Evolutionary conservation across 1,140 invertebrate species (phyloP).

Genomic region (Drosophila rhopaloa): DNA sequence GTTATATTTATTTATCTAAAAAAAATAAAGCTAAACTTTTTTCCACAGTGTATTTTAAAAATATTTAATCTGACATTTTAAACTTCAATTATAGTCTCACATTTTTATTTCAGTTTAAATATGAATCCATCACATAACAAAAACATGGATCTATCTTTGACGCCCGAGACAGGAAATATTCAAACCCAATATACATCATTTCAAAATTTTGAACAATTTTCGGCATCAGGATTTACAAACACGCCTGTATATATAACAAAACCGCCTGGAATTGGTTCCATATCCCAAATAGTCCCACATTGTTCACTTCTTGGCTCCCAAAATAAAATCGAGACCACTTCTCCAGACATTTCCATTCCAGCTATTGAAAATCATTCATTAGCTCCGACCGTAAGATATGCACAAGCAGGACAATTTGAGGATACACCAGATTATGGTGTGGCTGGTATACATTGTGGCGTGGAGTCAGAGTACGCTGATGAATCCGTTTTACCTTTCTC

Average conservation of each 20-base stretch:
- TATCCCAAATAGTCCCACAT: constrained; percentile 76
- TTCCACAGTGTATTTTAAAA: no score
- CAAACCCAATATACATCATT: constrained; percentile 71
- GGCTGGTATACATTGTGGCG: constrained; percentile 87
- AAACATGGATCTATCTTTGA: constrained; percentile 60
- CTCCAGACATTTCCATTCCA: constrained; percentile 87
- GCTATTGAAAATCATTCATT: constrained; percentile 85
- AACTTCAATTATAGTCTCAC: neutral
- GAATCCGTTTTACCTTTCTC: constrained; percentile 88
- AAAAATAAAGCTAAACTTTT: no score
- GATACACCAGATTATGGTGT: constrained; percentile 89
- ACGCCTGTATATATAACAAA: constrained; percentile 78
- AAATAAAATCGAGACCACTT: constrained; percentile 86
- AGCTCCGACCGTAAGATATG: constrained; percentile 81
- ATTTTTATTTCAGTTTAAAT: constrained; percentile 21
- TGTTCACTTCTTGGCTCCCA: constrained; percentile 84
- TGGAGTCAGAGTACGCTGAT: constrained; percentile 84
- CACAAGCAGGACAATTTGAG: constrained; percentile 85
- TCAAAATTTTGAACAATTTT: constrained; percentile 88
- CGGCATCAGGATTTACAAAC: constrained; percentile 84
- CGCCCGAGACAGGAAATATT: constrained; percentile 56
- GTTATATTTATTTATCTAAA: no score
- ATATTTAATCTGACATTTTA: no score
- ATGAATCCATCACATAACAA: constrained; percentile 67
- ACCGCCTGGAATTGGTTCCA: constrained; percentile 52